Percentiles rank a stretch among this genome's conserved stretches.
Conservation (phyloP, 2,888 invertebrate species). For the Taphrorychus bicolor region DNA sequence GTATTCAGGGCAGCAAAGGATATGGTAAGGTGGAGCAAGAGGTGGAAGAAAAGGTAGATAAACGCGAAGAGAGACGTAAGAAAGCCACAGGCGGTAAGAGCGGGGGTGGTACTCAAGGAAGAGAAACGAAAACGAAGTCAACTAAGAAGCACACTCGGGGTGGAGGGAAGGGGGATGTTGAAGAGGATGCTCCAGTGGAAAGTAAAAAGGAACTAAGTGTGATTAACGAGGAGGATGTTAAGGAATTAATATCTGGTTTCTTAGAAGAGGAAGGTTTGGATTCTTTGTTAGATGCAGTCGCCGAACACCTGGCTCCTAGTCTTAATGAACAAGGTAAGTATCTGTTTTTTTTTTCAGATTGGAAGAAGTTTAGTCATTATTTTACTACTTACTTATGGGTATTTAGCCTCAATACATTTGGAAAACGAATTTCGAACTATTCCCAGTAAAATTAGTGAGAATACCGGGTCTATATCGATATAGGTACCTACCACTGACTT, state of each 20-base stretch:
- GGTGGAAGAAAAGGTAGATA: conserved; percentile 65
- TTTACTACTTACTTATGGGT: too few relatives aligned
- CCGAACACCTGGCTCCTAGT: conserved; percentile 73
- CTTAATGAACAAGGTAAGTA: conserved; percentile 69
- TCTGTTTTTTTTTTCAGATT: too few relatives aligned
- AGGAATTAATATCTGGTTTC: conserved; percentile 53
- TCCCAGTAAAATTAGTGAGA: too few relatives aligned
- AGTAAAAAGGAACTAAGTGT: conserved; percentile 65
- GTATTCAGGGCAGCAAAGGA: conserved; percentile 62
- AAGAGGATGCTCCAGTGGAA: conserved; percentile 70
- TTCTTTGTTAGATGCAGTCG: conserved; percentile 73
- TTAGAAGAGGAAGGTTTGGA: conserved; percentile 66
- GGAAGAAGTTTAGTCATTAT: too few relatives aligned
- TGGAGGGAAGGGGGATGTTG: conserved; percentile 66
- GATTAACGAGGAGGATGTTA: conserved; percentile 71
- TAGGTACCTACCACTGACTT: too few relatives aligned
- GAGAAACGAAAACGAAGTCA: conserved; percentile 94
- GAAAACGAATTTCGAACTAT: too few relatives aligned
- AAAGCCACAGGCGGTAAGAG: conserved; percentile 88
- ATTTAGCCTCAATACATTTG: too few relatives aligned
- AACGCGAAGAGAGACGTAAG: conserved; percentile 86
- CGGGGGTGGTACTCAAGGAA: conserved; percentile 91
- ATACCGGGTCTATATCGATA: too few relatives aligned
- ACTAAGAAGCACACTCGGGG: conserved; percentile 79
- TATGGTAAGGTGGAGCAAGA: conserved; percentile 54